Percentiles rank a stretch among this genome's conserved stretches.
Evolutionary conservation across 2,113 vertebrate species (phyloP).

Genomic region (Pomatostomus ruficeps): DNA sequence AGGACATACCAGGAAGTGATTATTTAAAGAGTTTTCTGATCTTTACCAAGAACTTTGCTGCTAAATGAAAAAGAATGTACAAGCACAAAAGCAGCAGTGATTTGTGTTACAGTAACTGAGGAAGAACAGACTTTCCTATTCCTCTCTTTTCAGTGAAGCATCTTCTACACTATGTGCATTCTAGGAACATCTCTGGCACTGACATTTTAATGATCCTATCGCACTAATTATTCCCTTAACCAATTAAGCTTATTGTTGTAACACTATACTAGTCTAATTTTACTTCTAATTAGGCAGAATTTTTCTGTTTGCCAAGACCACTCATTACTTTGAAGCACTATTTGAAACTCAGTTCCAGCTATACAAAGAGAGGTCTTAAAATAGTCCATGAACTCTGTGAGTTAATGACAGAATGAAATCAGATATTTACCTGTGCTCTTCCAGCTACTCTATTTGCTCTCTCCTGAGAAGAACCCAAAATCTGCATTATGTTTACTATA

Average conservation of each 20-base stretch:
- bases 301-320: background rate
- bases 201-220: background rate
- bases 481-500: background rate
- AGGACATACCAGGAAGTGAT: conserved; percentile 18
- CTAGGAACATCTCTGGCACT: background rate
- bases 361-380: background rate
- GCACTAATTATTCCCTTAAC: background rate
- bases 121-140: background rate
- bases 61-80: conserved; percentile 45
- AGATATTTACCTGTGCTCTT: background rate
- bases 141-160: background rate
- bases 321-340: background rate
- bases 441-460: background rate
- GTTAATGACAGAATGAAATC: background rate
- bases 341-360: background rate
- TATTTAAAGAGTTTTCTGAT: conserved; percentile 48
- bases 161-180: background rate
- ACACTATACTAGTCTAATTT: background rate
- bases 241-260: background rate
- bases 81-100: background rate
- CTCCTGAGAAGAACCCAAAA: background rate
- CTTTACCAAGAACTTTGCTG: conserved; percentile 2
- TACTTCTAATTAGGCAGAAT: background rate
- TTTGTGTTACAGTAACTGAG: background rate
- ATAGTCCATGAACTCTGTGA: background rate